Evolutionary conservation across 2,888 invertebrate species (phyloP), one percentile per base, ranked within the genome.

Genomic region (Dryococelus australis): DNA sequence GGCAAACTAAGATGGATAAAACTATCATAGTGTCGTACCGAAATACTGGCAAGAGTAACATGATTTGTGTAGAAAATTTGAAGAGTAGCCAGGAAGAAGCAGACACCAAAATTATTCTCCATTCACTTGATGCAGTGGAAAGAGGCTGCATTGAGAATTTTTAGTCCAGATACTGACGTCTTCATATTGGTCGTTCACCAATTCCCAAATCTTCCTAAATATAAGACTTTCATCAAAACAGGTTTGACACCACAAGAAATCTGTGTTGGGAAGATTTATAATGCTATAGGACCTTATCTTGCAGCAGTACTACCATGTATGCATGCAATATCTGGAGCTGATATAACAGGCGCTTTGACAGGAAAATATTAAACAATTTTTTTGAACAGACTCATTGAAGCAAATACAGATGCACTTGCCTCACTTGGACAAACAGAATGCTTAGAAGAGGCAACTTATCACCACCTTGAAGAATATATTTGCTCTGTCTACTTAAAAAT

Each of bases 341-440:
- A 65, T 65, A 65, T 65, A 65, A 65, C 10, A 20, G 65, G 65
- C 16, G 65, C 65, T 65, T 65, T 65, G 20, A 20, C 20, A 16
- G 65, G 65, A 65, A 65, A 65, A 65, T 24, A n/a, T n/a, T n/a
- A n/a, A n/a, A n/a, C n/a, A 65, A 65, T 8, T 65, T 65, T 65
- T 65, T 65, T 8, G 65, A 65, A 65, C 65, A 65, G 65, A 20
- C 16, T 65, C 65, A 65, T 65, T 65, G 65, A 65, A 65, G 65
- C 65, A 65, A 65, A 65, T 65, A 65, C 65, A 65, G 65, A 65
- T 65, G 65, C 65, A 65, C 65, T 65, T 65, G 20, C 65, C 65
- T 65, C 24, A 65, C 47, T 47, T 47, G 47, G 47, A 47, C 20
- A 65, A 65, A 65, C 65, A 65, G 65, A 65, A 65, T 12, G 20